phyloP scores from a whole-genome alignment of 2,113 vertebrate species.

The Nematolebias whitei region DNA sequence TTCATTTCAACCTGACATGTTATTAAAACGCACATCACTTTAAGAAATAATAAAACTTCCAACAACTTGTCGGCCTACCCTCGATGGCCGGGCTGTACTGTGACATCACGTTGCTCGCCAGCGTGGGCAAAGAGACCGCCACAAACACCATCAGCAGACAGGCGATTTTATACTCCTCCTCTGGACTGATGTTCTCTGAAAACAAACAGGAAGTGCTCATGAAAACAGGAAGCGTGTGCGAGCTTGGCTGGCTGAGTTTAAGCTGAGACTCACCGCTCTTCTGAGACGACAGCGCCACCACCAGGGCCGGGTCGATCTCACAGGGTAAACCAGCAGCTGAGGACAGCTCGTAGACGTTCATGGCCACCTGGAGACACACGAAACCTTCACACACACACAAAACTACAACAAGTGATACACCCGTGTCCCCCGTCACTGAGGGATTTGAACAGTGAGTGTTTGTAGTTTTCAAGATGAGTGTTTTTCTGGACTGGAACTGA shows the following conservation, averaged over 20 bases:
- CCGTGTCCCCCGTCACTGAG: no score
- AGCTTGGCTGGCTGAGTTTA: not conserved
- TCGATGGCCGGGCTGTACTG: constrained; percentile 98
- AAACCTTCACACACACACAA: not conserved
- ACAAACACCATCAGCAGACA: constrained; percentile 99
- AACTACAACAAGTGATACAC: no score
- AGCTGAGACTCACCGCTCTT: constrained; percentile 87
- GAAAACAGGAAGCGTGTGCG: not conserved
- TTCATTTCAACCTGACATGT: no score
- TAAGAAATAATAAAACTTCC: no score
- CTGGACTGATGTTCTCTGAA: constrained; percentile 97
- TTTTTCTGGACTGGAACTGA: no score
- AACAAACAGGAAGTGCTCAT: not conserved
- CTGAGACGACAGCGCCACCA: constrained; percentile 96
- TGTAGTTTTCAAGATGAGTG: no score
- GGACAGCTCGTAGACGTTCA: constrained; percentile 98
- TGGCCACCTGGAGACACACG: constrained; percentile 86
- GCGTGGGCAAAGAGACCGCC: constrained; percentile 93
- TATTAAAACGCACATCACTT: no score
- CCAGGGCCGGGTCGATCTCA: constrained; percentile 96
- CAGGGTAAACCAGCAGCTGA: constrained; percentile 96
- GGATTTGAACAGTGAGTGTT: no score
- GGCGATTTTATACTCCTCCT: constrained; percentile 99
- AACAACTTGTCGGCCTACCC: constrained; percentile 75
- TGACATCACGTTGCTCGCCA: constrained; percentile 98